These are phyloP conservation scores for Idaea dimidiata DNA, from an alignment of 2,888 invertebrate species.

Conservation along the genomic window DNA sequence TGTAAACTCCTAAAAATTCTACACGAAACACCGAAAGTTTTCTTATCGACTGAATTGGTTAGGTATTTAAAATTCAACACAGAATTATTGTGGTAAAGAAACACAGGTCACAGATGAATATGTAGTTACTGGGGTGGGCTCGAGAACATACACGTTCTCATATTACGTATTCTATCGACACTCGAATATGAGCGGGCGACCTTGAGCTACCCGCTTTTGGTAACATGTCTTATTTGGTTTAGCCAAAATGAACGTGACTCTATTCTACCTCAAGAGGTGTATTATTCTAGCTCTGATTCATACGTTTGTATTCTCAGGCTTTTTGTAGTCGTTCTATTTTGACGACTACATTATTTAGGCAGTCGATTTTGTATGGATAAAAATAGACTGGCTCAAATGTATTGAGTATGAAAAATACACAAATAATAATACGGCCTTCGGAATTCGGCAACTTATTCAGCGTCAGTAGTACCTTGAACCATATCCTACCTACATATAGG, in stretches of 20 bases:
- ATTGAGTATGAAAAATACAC: background rate
- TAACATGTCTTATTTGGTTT: conserved; percentile 54
- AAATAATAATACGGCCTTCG: background rate
- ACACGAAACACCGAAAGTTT: background rate
- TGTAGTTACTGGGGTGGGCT: conserved; percentile 7
- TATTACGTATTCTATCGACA: conserved; percentile 28
- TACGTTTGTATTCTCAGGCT: background rate
- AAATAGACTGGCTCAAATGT: background rate
- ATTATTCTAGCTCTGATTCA: background rate
- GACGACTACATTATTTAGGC: background rate
- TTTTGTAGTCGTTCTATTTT: background rate
- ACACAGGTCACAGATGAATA: conserved; percentile 19
- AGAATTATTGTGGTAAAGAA: conserved; percentile 18
- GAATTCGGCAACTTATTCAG: background rate
- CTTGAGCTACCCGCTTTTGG: conserved; percentile 60
- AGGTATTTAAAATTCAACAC: conserved; percentile 20
- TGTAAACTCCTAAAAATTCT: background rate
- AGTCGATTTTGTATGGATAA: background rate
- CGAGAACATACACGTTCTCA: conserved; percentile 25
- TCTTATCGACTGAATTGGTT: background rate
- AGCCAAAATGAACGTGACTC: conserved; percentile 55
- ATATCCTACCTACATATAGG: no score
- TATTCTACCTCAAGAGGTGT: conserved; percentile 1
- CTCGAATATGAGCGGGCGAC: conserved; percentile 44
- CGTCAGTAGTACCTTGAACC: background rate